Base-by-base conservation (phyloP, 2,888 invertebrate genomes). In the Ceraclea dissimilis region DNA sequence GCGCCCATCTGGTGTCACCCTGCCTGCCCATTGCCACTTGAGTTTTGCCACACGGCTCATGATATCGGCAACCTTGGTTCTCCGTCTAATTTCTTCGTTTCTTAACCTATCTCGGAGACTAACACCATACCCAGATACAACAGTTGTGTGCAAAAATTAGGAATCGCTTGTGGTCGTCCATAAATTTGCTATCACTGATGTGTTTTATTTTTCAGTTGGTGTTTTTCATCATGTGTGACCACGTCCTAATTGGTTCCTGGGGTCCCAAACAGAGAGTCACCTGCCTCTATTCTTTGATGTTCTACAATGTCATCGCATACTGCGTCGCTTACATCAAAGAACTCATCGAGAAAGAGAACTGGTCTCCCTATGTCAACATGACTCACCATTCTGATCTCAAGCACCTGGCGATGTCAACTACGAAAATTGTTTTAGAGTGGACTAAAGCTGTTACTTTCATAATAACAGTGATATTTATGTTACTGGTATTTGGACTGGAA, bases 241-340 rank as follows among this genome's bases (percentile, higher is more conserved):
- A 82, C 20, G 77, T 85, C 26, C 72, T 88, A 2, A 57, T 58
- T 33, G 68, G 61, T 1, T 53, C 67, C 70, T 16, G 78, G 79
- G 67, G 79, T 72, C 64, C 70, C 63, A 54, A 69, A 69, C 51
- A 74, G 65, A 70, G 78, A 64, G 76, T 86, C 43, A 87, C 87
- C 1, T 83, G 84, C 46, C 78, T 89, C 20, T 89, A 89, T 70
- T 86, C 88, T 0, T 75, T 89, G 17, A 85, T 89, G 84, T 88
- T 89, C 72, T 89, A 88, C 78, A 89, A 89, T 70, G 88, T 88
- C 6, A 76, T 88, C 61, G 85, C 88, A 1, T 89, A 89, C 71
- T 86, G 88, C 65, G 82, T 87, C 11, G 80, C 82, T 63, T 89
- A 89, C 71, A 82, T 88, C 19, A 82, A 84, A 60, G 88, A 88